Evolutionary conservation across 1,140 invertebrate species (phyloP), one percentile per base, ranked within the genome.

Genomic region (Melipona quadrifasciata): DNA sequence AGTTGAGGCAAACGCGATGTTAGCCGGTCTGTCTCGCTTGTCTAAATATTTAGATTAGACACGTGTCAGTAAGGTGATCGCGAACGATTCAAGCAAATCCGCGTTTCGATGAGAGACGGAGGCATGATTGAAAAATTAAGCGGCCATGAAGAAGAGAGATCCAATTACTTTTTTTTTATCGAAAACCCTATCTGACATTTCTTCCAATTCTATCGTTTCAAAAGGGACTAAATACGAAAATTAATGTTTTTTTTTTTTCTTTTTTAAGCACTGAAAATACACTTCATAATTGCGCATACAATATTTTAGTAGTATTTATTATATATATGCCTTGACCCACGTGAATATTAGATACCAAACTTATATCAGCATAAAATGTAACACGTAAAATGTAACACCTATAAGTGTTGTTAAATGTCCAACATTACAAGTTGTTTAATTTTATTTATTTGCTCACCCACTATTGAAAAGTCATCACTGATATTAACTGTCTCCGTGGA

Each of bases 41-140:
- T 27, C 72, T 90, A 91, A 91, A 91, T 91, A 89, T 91, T 91
- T 91, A 85, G 85, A 87, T 90, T 87, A 85, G 80, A 83, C 85
- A 84, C 80, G 83, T 73, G 85, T 67, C 67, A 71, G 77, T 58
- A 39, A 70, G 57, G 74, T 78, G 87, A 84, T 86, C 73, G 84
- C 61, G 64, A 85, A 90, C 90, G 82, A 91, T 91, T 91, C 86
- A 84, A 89, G 87, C 79, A 89, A 91, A 90, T 90, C 76, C 67
- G 71, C 71, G 78, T 76, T 83, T 82, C 65, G 58, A 55, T 31
- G 58, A 8, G 64, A 16, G 17, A 58, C 67, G 47, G 68, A 61
- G 76, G 81, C 58, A 81, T 10, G 80, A 82, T n/a, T 24, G 81
- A 27, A 80, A 55, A 64, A 24, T 6, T 61, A 14, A 14, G 12